Evolutionary conservation across 2,888 invertebrate genomes (phyloP).

Genomic region (Sussaba pulchella): DNA sequence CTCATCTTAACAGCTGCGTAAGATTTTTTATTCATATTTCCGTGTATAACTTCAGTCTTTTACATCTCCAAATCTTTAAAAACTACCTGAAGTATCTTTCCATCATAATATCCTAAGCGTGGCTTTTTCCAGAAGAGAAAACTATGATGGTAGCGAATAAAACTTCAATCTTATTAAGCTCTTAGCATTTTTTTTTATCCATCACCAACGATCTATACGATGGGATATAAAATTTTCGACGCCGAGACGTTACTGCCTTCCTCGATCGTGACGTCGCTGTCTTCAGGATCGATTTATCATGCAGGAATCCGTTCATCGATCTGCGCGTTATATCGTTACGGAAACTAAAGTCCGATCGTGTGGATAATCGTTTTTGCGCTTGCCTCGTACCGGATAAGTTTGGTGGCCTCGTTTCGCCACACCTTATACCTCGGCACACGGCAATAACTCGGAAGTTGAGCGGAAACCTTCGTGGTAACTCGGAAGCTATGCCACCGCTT

Average conservation of each 20-base stretch:
- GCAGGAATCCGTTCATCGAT: conserved; percentile 20
- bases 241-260: not conserved
- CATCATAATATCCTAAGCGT: not conserved
- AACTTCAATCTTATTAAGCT: not conserved
- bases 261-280: not conserved
- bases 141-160: not conserved
- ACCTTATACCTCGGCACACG: conserved; percentile 22
- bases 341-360: conserved; percentile 63
- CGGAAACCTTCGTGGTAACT: conserved; percentile 60
- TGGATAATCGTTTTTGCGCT: conserved; percentile 65
- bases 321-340: conserved; percentile 37
- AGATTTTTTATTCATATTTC: too few relatives aligned
- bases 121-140: too few relatives aligned
- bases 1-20: too few relatives aligned
- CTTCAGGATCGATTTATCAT: not conserved
- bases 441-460: conserved; percentile 62
- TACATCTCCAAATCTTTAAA: too few relatives aligned
- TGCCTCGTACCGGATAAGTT: conserved; percentile 52
- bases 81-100: too few relatives aligned
- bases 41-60: too few relatives aligned
- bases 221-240: not conserved
- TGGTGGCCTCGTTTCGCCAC: conserved; percentile 52
- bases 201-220: not conserved
- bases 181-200: not conserved
- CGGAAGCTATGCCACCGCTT: conserved; percentile 47